These are phyloP conservation scores for Zhuqinia jingwanae DNA, from an alignment of 2,888 invertebrate species.

Conservation along the genomic window DNA sequence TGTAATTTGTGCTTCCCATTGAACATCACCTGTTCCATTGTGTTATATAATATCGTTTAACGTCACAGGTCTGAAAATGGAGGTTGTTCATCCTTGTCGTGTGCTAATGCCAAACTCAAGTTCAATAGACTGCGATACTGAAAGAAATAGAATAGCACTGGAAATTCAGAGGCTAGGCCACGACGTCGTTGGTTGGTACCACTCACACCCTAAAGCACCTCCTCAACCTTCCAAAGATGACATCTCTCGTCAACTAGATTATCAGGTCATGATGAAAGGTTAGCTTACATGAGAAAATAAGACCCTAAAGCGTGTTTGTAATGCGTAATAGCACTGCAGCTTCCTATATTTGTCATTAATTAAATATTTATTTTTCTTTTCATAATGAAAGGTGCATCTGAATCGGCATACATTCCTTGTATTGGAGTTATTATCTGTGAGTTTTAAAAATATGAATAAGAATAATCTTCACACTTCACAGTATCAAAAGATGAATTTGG, in stretches of 20 bases:
- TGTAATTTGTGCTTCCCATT: too few relatives aligned
- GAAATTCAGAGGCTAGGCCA: conserved; percentile 85
- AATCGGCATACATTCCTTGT: conserved; percentile 96
- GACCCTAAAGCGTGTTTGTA: too few relatives aligned
- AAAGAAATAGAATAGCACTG: conserved; percentile 83
- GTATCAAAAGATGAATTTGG: too few relatives aligned
- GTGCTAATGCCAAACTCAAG: conserved; percentile 78
- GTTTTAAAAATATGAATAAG: conserved; percentile 80
- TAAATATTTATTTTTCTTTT: too few relatives aligned
- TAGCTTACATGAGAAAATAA: too few relatives aligned
- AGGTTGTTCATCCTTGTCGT: conserved; percentile 78
- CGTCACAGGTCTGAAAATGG: conserved; percentile 78
- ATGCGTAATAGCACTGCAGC: too few relatives aligned
- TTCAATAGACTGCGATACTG: conserved; percentile 79
- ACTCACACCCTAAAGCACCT: conserved; percentile 86
- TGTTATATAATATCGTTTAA: too few relatives aligned
- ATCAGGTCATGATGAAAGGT: conserved; percentile 97
- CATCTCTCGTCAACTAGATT: conserved; percentile 95
- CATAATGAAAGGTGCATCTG: conserved; percentile 91
- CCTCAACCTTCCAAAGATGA: conserved; percentile 84
- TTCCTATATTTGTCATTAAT: too few relatives aligned
- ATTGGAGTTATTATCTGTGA: conserved; percentile 95
- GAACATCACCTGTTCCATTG: too few relatives aligned
- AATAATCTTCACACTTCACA: too few relatives aligned
- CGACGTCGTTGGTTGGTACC: conserved; percentile 93